Evolutionary conservation across 2,113 vertebrate genomes (phyloP), one percentile per base, ranked within the genome.

Genomic region (Psilopsiagon aurifrons): DNA sequence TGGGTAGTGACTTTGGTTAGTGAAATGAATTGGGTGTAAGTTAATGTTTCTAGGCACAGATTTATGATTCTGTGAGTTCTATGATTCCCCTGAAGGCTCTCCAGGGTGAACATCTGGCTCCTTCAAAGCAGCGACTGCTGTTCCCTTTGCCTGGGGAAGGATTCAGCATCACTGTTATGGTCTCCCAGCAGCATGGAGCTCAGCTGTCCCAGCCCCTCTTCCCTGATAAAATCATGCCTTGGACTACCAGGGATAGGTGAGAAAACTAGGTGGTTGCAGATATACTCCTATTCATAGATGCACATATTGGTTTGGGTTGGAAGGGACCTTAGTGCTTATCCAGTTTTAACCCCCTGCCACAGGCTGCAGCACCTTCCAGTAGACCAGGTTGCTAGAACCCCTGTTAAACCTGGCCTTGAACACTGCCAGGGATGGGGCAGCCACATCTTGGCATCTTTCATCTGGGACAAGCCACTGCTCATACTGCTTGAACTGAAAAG

Each of bases 401-500:
- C 22, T 4, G 13, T 59, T 23, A n/a, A 59, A 5, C 57, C 57
- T 59, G 57, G 57, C 22, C 33, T 59, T 35, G 57, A 59, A 16
- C 57, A 16, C 13, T 24, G 22, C 33, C 33, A 35, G 33, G 9
- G 57, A 59, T 59, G 57, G 33, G 22, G 33, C 57, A 59, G 57
- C 57, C 57, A 35, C 33, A 16, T 35, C 33, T 59, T 22, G 57
- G 57, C 13, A 59, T 35, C 10, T 29, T 73, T 22, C 5, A 17
- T 33, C 55, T 43, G 39, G 75, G 29, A n/a, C 19, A 31, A 35
- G 35, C 51, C 63, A 5, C 55, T 81, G 67, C 31, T 35, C 13
- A 0, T 13, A 1, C 8, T 43, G 69, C 69, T 57, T 74, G 51
- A 13, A 8, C 24, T 0, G 1, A 24, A 49, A 62, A 29, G 7